Evolutionary conservation across 1,140 invertebrate genomes (phyloP), one percentile per base, ranked within the genome.

Genomic region (Subanguina moxae): DNA sequence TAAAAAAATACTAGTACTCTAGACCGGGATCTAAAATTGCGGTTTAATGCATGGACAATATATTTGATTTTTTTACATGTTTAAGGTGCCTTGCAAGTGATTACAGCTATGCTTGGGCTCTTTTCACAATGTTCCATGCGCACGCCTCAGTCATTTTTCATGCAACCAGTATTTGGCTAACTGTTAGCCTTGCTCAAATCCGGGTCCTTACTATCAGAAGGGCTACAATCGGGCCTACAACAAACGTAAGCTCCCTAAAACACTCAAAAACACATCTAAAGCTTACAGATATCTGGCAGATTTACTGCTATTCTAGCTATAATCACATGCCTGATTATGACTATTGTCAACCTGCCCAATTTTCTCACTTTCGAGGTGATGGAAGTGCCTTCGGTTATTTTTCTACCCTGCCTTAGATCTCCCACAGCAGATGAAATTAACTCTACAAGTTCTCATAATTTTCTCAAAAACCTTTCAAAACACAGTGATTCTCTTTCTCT

Each of bases 111-210:
- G 70, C 45, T 11, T 79, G 77, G 77, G 78, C 76, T 7, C 43
- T 79, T 15, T 80, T 80, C 57, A 65, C 74, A 1, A 76, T 82
- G 62, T 57, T 82, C 48, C 79, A 81, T 59, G 73, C 79, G 23
- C 80, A 81, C 61, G 65, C 74, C 0, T 75, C 70, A 11, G 79
- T 81, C 7, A 80, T 81, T 30, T 82, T 80, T 59, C 79, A 81
- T 63, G 78, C 79, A 32, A 74, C 78, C 30, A 75, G 70, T 48
- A 80, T 80, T 57, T 80, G 78, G 78, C 65, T 80, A 11, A 80
- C 78, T 43, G 78, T 78, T 56, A 57, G 72, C 52, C 48, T 80
- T 5, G 78, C 78, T 32, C 78, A 80, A 72, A 80, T 80, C 25
- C 75, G 78, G 17, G 78, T 80, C 11, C 64, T 82, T 13, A 82